Evolutionary conservation across 2,888 invertebrate genomes (phyloP).

Genomic region (Dolichomitus sp.): DNA sequence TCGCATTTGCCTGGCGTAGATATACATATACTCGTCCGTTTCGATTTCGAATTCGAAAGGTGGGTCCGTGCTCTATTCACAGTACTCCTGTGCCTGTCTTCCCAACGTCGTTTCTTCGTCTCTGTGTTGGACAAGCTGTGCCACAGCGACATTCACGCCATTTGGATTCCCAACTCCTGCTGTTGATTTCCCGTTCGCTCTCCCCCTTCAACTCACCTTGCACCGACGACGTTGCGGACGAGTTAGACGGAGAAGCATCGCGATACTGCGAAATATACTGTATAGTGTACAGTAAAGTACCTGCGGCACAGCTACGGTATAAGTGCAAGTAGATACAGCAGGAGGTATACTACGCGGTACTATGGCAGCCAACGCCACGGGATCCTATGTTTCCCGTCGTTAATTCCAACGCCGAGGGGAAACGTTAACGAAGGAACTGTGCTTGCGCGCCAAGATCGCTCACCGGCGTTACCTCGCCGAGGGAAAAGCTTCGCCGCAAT

Average conservation of each 20-base stretch:
- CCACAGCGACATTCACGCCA: conserved; percentile 5
- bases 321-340: conserved; percentile 21
- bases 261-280: conserved; percentile 38
- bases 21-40: conserved; percentile 11
- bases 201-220: background rate
- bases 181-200: conserved; percentile 20
- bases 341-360: background rate
- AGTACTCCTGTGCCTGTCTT: background rate
- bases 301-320: background rate
- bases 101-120: conserved; percentile 14
- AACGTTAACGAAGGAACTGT: conserved; percentile 67
- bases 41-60: conserved; percentile 46
- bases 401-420: conserved; percentile 65
- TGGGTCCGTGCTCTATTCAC: background rate
- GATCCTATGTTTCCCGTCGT: conserved; percentile 63
- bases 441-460: conserved; percentile 50
- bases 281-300: background rate
- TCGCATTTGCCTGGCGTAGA: conserved; percentile 12
- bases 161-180: conserved; percentile 32
- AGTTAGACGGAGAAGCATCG: conserved; percentile 18
- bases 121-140: conserved; percentile 21
- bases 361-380: conserved; percentile 27
- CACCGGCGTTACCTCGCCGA: conserved; percentile 35
- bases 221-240: background rate
- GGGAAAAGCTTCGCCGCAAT: conserved; percentile 45